Evolutionary conservation across 2,888 invertebrate species (phyloP), one percentile per base, ranked within the genome.

Genomic region (Meteorus cinctellus): DNA sequence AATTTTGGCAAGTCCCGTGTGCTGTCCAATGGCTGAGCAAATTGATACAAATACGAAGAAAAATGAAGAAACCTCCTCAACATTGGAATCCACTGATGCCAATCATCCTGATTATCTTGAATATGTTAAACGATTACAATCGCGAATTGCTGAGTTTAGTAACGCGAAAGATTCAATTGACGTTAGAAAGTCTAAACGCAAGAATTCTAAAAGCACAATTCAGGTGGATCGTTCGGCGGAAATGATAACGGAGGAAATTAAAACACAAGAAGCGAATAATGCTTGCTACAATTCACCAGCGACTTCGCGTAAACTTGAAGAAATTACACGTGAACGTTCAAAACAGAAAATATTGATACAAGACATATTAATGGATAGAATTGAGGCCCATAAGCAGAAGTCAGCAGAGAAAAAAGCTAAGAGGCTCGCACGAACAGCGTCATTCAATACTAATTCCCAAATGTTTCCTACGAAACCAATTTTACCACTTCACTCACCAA

Each of bases 291-390:
- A 91, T 84, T 87, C 92, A 0, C 89, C 91, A 75, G 91, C 93
- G 69, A 91, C 94, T 3, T 92, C 92, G 1, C 91, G 93, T 75
- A 94, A 94, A 86, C 91, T 95, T 73, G 95, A 96, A 86, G 94
- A 95, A 90, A 92, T 96, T 48, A 94, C 94, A 79, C 93, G 94
- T 85, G 96, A 96, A 86, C 91, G 96, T 74, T 94, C 94, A 55
- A 94, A 95, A 85, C 96, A 96, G 89, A 96, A 96, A 80, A 95
- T 94, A 86, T 91, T 96, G 34, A 95, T 97, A 66, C 93, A 96
- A 84, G 94, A 96, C 87, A 91, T 97, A 90, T 94, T 97, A 71
- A 93, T 96, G 92, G 95, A 95, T 85, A 94, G 95, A 88, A 90
- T 96, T 83, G 92, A 93, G 82, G 92, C 93, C 2, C 93, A 94